Base-by-base conservation (phyloP, 2,113 vertebrate species). In the Esox niger region DNA sequence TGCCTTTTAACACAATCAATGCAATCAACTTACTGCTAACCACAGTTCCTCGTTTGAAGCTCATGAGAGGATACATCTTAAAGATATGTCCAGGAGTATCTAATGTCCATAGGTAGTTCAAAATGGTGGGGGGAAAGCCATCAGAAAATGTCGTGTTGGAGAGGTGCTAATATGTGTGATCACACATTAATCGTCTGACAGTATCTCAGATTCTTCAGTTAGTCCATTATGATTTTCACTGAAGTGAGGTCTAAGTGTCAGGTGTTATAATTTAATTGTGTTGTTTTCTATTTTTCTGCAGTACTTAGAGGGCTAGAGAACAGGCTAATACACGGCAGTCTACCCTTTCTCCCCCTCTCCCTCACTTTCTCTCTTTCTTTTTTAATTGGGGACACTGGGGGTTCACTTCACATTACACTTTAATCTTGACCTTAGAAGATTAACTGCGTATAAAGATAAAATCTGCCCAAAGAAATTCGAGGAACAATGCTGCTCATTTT, bases 211-310 rank as follows among this genome's bases (percentile, higher is more conserved):
- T 79, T 77, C 84, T 79, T 78, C 63, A 81, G 83, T 87, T 87
- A 88, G 87, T 88, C 88, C 89, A 90, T 89, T 90, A 91, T 87
- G 83, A 91, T 89, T 90, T 87, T 76, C 84, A 83, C 84, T 81
- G 82, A 91, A 85, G 84, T 88, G 87, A 86, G 88, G 87, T 88
- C 88, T 87, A 79, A 81, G 84, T 91, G 90, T 91, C 90, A 91
- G 91, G 90, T 92, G 90, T 92, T 89, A 90, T 91, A 89, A 92
- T 92, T 92, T 91, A 91, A 92, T 92, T 91, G 90, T 85, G 86
- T 90, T 91, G 89, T 90, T 90, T 91, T 87, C 88, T 87, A 85
- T 86, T 84, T 87, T 88, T 86, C 81, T n/a, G 65, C 70, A 86
- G 83, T 86, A 82, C 87, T 89, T 85, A 67, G 80, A 86, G 84